A percentile compares a stretch with the other conserved stretches of the same genome.
Conservation (phyloP, 2,888 invertebrate species). For the Trisateles emortualis region DNA sequence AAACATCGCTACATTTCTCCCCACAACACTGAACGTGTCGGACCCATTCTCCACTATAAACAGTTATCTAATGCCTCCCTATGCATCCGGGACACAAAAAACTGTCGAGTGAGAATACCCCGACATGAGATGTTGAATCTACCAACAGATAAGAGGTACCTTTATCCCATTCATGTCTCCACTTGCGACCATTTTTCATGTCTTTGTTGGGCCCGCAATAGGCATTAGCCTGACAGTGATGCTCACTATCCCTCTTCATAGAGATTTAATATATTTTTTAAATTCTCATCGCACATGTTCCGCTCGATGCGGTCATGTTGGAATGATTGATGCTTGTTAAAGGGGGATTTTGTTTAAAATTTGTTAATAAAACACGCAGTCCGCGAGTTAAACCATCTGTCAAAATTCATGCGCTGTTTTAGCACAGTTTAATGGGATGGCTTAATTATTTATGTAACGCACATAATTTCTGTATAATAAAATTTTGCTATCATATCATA, state of each 20-base stretch:
- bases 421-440: not conserved
- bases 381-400: constrained; percentile 28
- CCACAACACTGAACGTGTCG: constrained; percentile 10
- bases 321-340: constrained; percentile 46
- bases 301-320: constrained; percentile 42
- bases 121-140: constrained; percentile 67
- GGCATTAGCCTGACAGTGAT: constrained; percentile 72
- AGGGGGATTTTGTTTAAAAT: constrained; percentile 29
- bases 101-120: constrained; percentile 61
- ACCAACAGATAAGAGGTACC: constrained; percentile 76
- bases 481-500: no score
- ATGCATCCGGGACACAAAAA: constrained; percentile 47
- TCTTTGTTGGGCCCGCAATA: constrained; percentile 77
- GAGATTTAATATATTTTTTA: constrained; percentile 64
- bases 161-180: constrained; percentile 78
- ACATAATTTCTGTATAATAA: no score
- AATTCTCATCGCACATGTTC: constrained; percentile 46
- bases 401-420: constrained; percentile 19
- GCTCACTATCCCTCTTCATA: constrained; percentile 63
- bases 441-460: not conserved
- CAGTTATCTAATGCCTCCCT: constrained; percentile 40
- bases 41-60: constrained; percentile 33
- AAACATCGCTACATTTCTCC: constrained; percentile 3
- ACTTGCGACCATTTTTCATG: constrained; percentile 81
- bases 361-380: constrained; percentile 15